These are phyloP conservation scores for Phyllotis vaccarum DNA, from an alignment of 2,797 vertebrate species.

Conservation along the genomic window DNA sequence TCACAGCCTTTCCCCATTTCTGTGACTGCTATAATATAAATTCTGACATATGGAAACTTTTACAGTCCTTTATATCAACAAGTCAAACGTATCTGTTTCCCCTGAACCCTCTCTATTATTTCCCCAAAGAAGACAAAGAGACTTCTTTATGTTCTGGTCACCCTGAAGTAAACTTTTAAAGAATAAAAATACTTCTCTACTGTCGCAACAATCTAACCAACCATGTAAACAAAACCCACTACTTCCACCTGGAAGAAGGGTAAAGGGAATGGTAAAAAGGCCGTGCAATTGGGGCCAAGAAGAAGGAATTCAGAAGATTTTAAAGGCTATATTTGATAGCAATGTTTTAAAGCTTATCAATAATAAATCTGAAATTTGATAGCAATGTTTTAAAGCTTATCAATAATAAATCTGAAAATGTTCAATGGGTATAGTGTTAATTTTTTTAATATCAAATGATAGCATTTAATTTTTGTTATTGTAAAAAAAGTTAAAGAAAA, in stretches of 20 bases:
- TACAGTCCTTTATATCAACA: not conserved
- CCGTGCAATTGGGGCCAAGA: not conserved
- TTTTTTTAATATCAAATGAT: not conserved
- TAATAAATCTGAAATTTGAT: not conserved
- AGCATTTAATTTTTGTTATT: slow-evolving; percentile 7
- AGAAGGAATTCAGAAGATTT: not conserved
- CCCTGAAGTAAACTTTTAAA: not conserved
- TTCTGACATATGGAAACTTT: slow-evolving; percentile 2
- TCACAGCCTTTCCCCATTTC: not conserved
- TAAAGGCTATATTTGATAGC: not conserved
- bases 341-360: not conserved
- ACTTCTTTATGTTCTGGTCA: not conserved
- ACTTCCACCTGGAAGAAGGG: not conserved
- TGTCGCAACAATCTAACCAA: not conserved
- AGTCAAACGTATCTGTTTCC: not conserved
- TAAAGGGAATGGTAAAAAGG: not conserved
- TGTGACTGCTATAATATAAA: not conserved
- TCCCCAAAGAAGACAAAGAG: not conserved
- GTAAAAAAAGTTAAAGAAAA: slow-evolving; percentile 18
- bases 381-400: not conserved
- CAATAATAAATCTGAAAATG: not conserved
- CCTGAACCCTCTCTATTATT: not conserved
- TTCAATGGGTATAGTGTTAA: not conserved
- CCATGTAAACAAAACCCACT: slow-evolving; percentile 9
- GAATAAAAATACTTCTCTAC: not conserved